Evolutionary conservation across 1,140 invertebrate genomes (phyloP).

Genomic region (Latrodectus geometricus): DNA sequence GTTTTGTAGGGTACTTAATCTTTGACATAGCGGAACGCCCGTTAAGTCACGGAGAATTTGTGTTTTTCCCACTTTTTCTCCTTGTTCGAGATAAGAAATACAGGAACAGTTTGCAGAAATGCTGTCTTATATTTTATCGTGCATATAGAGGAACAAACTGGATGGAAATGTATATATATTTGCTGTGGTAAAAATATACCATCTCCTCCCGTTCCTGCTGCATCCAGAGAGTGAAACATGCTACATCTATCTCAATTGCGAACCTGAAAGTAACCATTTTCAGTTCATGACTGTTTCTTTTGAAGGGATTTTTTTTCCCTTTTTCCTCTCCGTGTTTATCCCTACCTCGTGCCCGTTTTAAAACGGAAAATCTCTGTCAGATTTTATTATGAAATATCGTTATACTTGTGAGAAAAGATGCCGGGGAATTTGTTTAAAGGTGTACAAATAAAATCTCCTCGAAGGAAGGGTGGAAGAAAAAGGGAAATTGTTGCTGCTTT

Average conservation of each 20-base stretch:
- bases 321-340: background rate
- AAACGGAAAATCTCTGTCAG: slow-evolving; percentile 42
- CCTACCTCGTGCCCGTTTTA: slow-evolving; percentile 7
- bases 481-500: background rate
- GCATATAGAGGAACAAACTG: slow-evolving; percentile 1
- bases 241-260: slow-evolving; percentile 58
- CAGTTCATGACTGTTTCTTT: slow-evolving; percentile 54
- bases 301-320: background rate
- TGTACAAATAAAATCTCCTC: slow-evolving; percentile 26
- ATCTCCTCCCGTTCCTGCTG: slow-evolving; percentile 3
- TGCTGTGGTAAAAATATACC: slow-evolving; percentile 57
- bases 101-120: slow-evolving; percentile 52
- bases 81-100: slow-evolving; percentile 51
- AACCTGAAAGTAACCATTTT: slow-evolving; percentile 58
- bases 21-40: slow-evolving; percentile 61
- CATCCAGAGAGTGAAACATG: background rate
- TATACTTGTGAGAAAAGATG: slow-evolving; percentile 34
- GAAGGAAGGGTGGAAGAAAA: background rate
- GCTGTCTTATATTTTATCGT: slow-evolving; percentile 60
- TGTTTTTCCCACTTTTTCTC: slow-evolving; percentile 43
- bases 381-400: slow-evolving; percentile 57
- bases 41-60: slow-evolving; percentile 60
- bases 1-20: slow-evolving; percentile 60
- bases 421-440: slow-evolving; percentile 31
- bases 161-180: slow-evolving; percentile 60